Conservation (phyloP, 1,140 invertebrate species). For the Drosophila pallidifrons region DNA sequence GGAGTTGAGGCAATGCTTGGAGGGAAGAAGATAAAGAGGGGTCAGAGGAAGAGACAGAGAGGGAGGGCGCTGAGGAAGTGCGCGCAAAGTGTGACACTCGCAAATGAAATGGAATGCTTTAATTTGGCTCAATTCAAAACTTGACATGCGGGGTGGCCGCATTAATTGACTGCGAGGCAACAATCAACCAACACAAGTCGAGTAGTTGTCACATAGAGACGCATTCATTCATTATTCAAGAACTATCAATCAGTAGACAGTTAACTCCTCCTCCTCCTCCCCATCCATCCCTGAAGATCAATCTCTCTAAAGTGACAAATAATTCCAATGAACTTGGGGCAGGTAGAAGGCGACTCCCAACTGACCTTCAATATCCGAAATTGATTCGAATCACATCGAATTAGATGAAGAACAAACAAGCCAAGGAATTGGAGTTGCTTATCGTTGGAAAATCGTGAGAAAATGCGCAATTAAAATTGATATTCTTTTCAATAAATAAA, state of each 20-base stretch:
- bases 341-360: neutral
- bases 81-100: conserved; percentile 77
- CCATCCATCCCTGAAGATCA: neutral
- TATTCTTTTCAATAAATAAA: conserved; percentile 69
- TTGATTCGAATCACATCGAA: conserved; percentile 18
- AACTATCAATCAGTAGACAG: conserved; percentile 30
- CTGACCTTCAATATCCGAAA: conserved; percentile 54
- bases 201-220: too few relatives aligned
- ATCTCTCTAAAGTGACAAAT: conserved; percentile 23
- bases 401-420: conserved; percentile 24
- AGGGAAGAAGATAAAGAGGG: neutral
- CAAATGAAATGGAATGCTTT: conserved; percentile 80
- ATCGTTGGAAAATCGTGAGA: conserved; percentile 72
- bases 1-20: neutral
- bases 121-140: conserved; percentile 79
- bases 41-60: neutral
- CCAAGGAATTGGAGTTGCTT: conserved; percentile 14
- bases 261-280: neutral
- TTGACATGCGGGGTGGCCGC: conserved; percentile 79
- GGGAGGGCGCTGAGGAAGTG: conserved; percentile 63
- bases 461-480: conserved; percentile 76
- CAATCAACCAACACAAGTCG: neutral
- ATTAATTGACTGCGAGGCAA: conserved; percentile 62
- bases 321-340: conserved; percentile 22
- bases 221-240: conserved; percentile 6